phyloP scores from a whole-genome alignment of 2,888 invertebrate genomes.

The Cantharis lateralis region DNA sequence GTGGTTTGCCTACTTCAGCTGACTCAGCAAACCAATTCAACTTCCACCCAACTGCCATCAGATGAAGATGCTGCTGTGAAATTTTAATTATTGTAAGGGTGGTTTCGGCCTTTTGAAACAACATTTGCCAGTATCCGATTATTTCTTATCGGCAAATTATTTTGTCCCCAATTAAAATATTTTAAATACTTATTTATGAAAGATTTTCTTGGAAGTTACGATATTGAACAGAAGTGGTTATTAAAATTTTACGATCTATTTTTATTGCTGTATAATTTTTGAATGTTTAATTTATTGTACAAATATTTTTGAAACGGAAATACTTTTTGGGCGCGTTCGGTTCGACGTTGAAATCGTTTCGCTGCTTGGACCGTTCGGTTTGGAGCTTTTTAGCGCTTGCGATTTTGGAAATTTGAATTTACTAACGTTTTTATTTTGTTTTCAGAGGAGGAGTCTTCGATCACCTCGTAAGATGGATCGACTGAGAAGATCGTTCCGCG shows the following conservation, averaged over 20 bases:
- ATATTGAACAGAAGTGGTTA: neutral
- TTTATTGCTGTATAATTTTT: neutral
- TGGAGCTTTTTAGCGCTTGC: neutral
- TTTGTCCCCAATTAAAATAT: neutral
- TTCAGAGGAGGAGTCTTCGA: constrained; percentile 67
- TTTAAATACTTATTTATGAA: neutral
- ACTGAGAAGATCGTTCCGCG: constrained; percentile 85
- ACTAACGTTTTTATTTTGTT: constrained; percentile 7
- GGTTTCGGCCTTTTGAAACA: neutral
- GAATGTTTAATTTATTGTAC: neutral
- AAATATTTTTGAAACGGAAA: neutral
- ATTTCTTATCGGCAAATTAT: neutral
- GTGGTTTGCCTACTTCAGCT: neutral
- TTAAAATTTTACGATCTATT: neutral
- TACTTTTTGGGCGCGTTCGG: neutral
- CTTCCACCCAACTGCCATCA: neutral
- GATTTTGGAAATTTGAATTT: too few species aligned
- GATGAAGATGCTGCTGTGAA: neutral
- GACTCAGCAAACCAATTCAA: neutral
- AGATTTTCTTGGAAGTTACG: neutral
- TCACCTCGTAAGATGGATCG: constrained; percentile 86
- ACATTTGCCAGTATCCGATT: neutral
- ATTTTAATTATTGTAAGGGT: neutral
- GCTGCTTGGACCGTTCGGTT: neutral
- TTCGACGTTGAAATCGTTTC: neutral